Base-by-base conservation (phyloP, 1,140 invertebrate species). In the Phthorimaea operculella region DNA sequence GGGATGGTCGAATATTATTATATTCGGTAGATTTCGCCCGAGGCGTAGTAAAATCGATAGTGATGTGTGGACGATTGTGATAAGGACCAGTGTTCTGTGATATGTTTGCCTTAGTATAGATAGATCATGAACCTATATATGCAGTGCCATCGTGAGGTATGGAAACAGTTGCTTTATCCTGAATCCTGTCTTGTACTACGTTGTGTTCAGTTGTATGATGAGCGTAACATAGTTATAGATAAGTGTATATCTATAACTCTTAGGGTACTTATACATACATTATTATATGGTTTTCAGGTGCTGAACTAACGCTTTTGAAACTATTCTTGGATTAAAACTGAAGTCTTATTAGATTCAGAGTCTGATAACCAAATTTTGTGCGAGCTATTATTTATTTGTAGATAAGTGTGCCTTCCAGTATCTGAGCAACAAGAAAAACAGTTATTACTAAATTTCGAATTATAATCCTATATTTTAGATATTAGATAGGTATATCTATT, bases 91-190 rank as follows among this genome's bases (percentile, higher is more conserved):
- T 76, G 56, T 69, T 69, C 78, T 85, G 82, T 85, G 82, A 85
- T 83, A 82, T 82, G 74, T 71, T 79, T 81, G 78, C 81, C 78
- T 83, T 83, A 75, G 68, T 74, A 74, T 79, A 77, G 68, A 69
- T 75, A 76, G 56, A 59, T 64, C 63, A 85, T 85, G 82, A 85
- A 83, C 70, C 69, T 85, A 59, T 85, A 85, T 65, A 85, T 85
- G 81, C 81, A 85, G 77, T 83, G 81, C 62, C 81, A 85, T 70
- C 81, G 81, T 77, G 81, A 85, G 81, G 81, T 85, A 85, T 81
- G 79, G 18, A 34, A 34, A 34, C 33, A 42, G 21, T 28, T 28
- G 21, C 21, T 28, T 4, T 28, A 28, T 28, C 21, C 21, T 28
- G 21, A 28, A 28, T 28, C 21, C 21, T 28, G 54, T 55, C 56